phyloP scores from a whole-genome alignment of 1,140 invertebrate genomes.

The Leguminivora glycinivorella region DNA sequence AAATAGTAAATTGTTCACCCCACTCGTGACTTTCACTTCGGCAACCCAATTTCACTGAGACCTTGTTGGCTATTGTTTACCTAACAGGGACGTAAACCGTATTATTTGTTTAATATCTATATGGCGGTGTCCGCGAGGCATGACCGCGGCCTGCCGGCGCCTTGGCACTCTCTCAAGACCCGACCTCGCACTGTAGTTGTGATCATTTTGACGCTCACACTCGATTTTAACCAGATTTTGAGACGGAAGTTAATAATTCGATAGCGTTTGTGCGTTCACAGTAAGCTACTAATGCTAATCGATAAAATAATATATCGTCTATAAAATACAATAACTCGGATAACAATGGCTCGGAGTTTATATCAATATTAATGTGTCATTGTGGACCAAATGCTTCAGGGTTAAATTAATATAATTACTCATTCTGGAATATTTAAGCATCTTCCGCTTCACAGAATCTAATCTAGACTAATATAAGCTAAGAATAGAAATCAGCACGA shows the following conservation, averaged over 20 bases:
- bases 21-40: background rate
- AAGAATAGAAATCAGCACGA: background rate
- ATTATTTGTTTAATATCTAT: constrained; percentile 20
- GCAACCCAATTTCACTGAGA: constrained; percentile 16
- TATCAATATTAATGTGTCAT: too few relatives aligned
- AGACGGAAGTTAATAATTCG: background rate
- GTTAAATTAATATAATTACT: too few relatives aligned
- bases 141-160: background rate
- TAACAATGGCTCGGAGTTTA: too few relatives aligned
- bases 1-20: constrained; percentile 3
- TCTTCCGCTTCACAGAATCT: background rate
- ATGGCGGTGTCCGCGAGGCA: constrained; percentile 6
- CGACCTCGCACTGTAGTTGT: background rate
- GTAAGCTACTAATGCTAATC: background rate
- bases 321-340: too few relatives aligned
- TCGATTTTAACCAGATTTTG: too few relatives aligned
- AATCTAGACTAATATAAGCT: background rate
- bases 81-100: constrained; percentile 25
- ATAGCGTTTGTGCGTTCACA: background rate
- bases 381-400: too few relatives aligned
- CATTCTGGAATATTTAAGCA: background rate
- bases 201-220: background rate
- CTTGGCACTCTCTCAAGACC: background rate
- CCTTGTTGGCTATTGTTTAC: constrained; percentile 27
- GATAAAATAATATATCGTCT: too few relatives aligned